Evolutionary conservation across 2,113 vertebrate species (phyloP).

Genomic region (Serinus canaria): DNA sequence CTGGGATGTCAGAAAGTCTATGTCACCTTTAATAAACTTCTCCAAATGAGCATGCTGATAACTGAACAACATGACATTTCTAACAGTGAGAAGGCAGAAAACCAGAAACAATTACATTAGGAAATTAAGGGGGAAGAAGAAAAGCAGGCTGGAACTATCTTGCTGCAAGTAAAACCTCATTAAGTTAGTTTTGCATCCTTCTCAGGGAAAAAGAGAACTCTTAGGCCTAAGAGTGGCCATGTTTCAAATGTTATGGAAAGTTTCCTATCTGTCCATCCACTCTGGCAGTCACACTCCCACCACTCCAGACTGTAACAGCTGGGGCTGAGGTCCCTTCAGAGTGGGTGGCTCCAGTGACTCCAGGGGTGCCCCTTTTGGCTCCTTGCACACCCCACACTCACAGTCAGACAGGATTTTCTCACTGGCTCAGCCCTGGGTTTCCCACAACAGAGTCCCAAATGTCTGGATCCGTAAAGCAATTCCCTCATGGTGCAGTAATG

Average conservation of each 20-base stretch:
- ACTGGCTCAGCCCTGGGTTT: neutral
- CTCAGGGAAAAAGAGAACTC: neutral
- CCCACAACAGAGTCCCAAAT: rapidly evolving
- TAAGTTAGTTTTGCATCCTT: neutral
- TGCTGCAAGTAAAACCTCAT: neutral
- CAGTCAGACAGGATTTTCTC: neutral
- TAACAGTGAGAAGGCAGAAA: constrained; percentile 53
- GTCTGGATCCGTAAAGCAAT: neutral
- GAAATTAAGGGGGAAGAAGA: neutral
- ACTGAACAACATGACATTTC: constrained; percentile 49
- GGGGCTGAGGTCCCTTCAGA: neutral
- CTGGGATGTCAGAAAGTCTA: constrained; percentile 46
- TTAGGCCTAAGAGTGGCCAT: neutral
- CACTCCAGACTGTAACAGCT: neutral
- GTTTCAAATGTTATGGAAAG: neutral
- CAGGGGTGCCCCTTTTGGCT: neutral
- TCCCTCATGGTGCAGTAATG: neutral
- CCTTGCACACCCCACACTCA: neutral
- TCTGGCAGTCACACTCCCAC: neutral
- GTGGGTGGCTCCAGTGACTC: rapidly evolving
- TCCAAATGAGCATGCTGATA: constrained; percentile 45
- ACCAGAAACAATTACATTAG: constrained; percentile 49
- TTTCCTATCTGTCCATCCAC: neutral
- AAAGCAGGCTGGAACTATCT: neutral
- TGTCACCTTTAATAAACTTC: constrained; percentile 53